Evolutionary conservation across 2,797 vertebrate species (phyloP).

Genomic region (Peromyscus nudipes): DNA sequence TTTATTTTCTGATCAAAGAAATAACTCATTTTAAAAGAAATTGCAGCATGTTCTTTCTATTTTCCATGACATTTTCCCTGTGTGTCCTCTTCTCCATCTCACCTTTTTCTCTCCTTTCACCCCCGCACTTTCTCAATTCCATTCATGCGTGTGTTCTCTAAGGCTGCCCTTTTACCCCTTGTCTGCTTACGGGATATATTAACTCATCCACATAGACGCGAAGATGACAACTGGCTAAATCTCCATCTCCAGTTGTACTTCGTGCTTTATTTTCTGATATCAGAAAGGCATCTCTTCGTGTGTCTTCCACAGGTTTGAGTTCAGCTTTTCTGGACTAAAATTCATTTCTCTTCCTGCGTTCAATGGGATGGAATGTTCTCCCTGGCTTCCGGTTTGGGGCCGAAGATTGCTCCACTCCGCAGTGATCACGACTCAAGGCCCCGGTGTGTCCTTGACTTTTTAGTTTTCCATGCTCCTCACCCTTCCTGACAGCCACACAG

Average conservation of each 20-base stretch:
- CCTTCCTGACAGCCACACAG: background rate
- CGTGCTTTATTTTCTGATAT: background rate
- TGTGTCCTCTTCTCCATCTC: rapidly evolving
- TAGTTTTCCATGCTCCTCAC: background rate
- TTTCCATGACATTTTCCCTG: background rate
- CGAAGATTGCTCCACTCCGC: background rate
- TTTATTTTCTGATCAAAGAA: slow-evolving; percentile 24
- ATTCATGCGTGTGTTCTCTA: background rate
- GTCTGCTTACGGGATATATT: background rate
- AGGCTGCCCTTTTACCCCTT: rapidly evolving
- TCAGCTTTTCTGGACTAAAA: background rate
- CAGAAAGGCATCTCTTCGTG: background rate
- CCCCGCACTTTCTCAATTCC: background rate
- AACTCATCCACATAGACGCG: background rate
- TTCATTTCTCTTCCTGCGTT: background rate
- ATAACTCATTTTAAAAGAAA: background rate
- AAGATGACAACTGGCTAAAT: background rate
- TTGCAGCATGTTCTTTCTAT: background rate
- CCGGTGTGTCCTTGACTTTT: background rate
- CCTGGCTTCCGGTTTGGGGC: background rate
- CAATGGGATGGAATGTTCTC: background rate
- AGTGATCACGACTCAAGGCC: background rate
- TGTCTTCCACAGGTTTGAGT: background rate
- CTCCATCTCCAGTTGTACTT: background rate
- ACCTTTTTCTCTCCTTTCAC: background rate